Evolutionary conservation across 2,888 invertebrate species (phyloP).

Genomic region (Pheosia tremula): DNA sequence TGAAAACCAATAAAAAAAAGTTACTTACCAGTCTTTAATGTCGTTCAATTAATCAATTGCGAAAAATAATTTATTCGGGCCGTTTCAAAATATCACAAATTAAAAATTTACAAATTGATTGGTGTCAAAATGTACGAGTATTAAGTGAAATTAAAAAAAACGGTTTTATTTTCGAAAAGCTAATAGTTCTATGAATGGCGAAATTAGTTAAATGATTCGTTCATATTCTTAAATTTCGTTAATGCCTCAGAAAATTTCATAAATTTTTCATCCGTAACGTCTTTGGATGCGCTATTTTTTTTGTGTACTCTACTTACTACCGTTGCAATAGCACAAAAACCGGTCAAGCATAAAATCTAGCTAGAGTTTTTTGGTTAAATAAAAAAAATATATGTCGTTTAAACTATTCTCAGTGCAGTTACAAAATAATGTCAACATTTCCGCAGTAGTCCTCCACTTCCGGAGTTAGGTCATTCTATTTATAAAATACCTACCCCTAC

Average conservation of each 20-base stretch:
- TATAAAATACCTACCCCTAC: neutral
- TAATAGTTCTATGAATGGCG: constrained; percentile 1
- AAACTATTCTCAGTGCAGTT: neutral
- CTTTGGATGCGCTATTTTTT: constrained; percentile 4
- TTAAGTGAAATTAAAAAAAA: neutral
- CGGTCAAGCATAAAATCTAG: neutral
- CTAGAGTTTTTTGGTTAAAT: neutral
- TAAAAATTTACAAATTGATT: neutral
- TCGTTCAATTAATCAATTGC: no score
- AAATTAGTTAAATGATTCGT: constrained; percentile 5
- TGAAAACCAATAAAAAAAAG: no score
- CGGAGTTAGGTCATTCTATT: neutral
- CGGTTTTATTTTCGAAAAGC: neutral
- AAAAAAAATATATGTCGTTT: neutral
- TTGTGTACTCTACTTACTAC: neutral
- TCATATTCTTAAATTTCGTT: neutral
- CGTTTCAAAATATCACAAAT: neutral
- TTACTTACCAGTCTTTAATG: no score
- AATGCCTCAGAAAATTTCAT: neutral
- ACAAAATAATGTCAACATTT: neutral
- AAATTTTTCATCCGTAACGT: neutral
- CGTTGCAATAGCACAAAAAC: constrained; percentile 1
- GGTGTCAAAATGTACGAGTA: no score
- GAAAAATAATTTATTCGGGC: neutral
- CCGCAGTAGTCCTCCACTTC: neutral